A percentile compares a stretch with the other conserved stretches of the same genome.
phyloP scores from a whole-genome alignment of 2,113 vertebrate species.

The Copsychus sechellarum region DNA sequence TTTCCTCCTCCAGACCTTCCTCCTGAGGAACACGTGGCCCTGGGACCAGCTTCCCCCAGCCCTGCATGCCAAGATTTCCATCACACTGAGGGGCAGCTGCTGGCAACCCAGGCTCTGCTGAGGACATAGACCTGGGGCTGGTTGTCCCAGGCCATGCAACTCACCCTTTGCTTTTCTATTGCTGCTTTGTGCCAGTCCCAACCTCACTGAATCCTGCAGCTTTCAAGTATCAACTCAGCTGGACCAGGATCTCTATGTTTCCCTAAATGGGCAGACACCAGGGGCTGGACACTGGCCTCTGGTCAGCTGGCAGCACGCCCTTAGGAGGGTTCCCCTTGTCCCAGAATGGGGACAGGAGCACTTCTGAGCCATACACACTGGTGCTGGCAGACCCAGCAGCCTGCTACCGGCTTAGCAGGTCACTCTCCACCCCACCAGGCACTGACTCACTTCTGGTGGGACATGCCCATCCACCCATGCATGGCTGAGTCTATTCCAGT shows the following conservation, averaged over 20 bases:
- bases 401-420: background rate
- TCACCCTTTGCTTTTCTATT: background rate
- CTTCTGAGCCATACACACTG: background rate
- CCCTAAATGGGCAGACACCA: background rate
- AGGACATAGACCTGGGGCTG: background rate
- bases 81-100: background rate
- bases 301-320: background rate
- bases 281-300: background rate
- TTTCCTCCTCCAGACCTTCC: background rate
- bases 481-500: background rate
- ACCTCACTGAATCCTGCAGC: background rate
- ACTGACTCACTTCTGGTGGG: background rate
- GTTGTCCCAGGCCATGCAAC: background rate
- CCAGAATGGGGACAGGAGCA: background rate
- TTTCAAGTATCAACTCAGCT: background rate
- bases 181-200: background rate
- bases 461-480: background rate
- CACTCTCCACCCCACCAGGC: rapidly evolving
- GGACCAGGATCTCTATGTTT: background rate
- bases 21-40: background rate
- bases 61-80: background rate
- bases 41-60: background rate
- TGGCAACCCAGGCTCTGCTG: background rate
- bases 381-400: background rate
- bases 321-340: background rate